These are phyloP conservation scores for Morpho achilles DNA, from an alignment of 2,888 invertebrate species.

Conservation along the genomic window DNA sequence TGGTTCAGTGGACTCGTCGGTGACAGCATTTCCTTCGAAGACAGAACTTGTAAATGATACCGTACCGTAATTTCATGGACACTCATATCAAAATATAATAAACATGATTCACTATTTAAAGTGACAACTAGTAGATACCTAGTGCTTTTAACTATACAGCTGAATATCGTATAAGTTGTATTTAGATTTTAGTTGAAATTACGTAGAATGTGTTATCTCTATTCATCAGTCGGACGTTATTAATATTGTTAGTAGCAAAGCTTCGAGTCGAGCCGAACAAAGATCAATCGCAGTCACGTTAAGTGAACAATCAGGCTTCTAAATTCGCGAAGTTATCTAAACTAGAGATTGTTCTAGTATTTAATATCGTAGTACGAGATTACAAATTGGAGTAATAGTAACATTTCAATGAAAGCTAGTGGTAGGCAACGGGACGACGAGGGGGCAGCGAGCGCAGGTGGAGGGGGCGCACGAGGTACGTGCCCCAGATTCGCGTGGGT, in stretches of 20 bases:
- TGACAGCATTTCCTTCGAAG: constrained; percentile 54
- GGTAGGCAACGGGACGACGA: constrained; percentile 61
- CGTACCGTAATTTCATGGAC: constrained; percentile 24
- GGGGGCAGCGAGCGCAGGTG: constrained; percentile 36
- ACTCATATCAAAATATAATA: constrained; percentile 8
- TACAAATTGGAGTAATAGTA: constrained; percentile 51
- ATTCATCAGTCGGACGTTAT: no score
- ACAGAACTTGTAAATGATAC: constrained; percentile 13
- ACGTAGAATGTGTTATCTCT: no score
- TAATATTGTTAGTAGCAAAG: no score
- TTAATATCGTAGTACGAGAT: constrained; percentile 38
- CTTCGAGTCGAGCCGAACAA: not conserved
- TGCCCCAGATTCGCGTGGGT: constrained; percentile 78
- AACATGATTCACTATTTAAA: not conserved
- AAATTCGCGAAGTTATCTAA: constrained; percentile 29
- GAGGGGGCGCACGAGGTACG: constrained; percentile 61
- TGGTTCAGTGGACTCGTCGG: constrained; percentile 57
- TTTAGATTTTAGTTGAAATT: no score
- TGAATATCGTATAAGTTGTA: no score
- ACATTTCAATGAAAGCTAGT: constrained; percentile 72
- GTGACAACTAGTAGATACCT: not conserved
- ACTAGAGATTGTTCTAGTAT: constrained; percentile 19
- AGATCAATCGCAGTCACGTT: not conserved
- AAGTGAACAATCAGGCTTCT: constrained; percentile 21
- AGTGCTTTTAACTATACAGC: not conserved